Percentiles rank a stretch among this genome's conserved stretches.
phyloP scores from a whole-genome alignment of 2,113 vertebrate species.

The Montifringilla adamsi region DNA sequence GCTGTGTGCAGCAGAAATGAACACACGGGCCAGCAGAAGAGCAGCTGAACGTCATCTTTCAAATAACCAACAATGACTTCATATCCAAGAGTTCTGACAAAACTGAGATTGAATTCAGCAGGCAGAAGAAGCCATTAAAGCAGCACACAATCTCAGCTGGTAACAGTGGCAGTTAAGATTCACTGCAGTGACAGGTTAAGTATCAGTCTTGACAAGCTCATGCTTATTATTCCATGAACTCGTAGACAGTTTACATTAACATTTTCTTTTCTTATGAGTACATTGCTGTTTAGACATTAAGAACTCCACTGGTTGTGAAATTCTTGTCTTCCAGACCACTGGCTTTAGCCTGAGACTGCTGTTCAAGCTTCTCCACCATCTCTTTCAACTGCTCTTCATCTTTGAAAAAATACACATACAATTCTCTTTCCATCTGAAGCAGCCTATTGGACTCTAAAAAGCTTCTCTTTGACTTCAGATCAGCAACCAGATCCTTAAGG shows the following conservation, averaged over 20 bases:
- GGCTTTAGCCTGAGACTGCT: constrained; percentile 50
- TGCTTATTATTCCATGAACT: background rate
- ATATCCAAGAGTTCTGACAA: background rate
- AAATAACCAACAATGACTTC: background rate
- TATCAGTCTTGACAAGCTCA: background rate
- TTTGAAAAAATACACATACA: constrained; percentile 87
- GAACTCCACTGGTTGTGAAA: background rate
- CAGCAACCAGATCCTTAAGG: constrained; percentile 79
- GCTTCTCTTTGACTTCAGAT: constrained; percentile 81
- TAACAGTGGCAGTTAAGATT: background rate
- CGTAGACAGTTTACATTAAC: background rate
- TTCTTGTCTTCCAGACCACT: constrained; percentile 24
- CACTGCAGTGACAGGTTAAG: background rate
- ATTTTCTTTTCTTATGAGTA: background rate
- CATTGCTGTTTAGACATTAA: background rate
- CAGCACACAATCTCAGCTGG: background rate
- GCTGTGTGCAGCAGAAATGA: background rate
- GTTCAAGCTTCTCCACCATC: constrained; percentile 82
- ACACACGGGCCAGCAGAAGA: background rate
- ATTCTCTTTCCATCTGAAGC: constrained; percentile 81
- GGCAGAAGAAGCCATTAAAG: background rate
- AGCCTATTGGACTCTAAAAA: constrained; percentile 77
- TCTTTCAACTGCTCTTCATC: constrained; percentile 79
- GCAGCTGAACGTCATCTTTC: background rate
- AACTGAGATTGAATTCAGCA: background rate